Evolutionary conservation across 2,888 invertebrate species (phyloP), one percentile per base, ranked within the genome.

Genomic region (Eulithis prunata): DNA sequence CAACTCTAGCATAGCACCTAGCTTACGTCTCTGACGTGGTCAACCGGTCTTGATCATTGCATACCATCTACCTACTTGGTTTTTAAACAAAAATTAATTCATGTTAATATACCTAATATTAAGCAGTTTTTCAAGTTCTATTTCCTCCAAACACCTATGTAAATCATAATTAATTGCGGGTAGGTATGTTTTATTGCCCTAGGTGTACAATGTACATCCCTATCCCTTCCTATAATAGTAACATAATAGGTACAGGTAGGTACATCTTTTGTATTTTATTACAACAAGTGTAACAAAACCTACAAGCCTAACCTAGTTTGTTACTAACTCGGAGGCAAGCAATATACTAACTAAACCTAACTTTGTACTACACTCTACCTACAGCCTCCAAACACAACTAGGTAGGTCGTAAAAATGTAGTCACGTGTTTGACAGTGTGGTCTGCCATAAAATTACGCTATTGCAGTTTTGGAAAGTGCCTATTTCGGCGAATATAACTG

Each of bases 31-130:
- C 47, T 65, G 60, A 56, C 60, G 60, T 65, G 38, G 45, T 60
- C 46, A 65, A 65, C 65, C 56, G 57, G 65, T 65, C 38, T 57
- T 41, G 11, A 12, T 61, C 57, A 57, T 57, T 3, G 8, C 38
- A 7, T 38, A 38, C 38, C 38, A 7, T 1, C 6, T 7, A 10
- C 10, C 41, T 41, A n/a, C 12, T 57, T 52, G 32, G 28, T 51
- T 56, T 38, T 21, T 12, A 38, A n/a, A 12, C 46, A 21, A n/a
- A 53, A 49, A 55, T 61, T 21, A 49, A 49, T 49, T 21, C 3
- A 49, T 47, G 38, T 21, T 21, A 21, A n/a, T n/a, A n/a, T n/a
- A n/a, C n/a, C n/a, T 21, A 21, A 21, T 21, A 21, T 8, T 41
- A 55, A 28, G 61, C 54, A 43, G 55, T 56, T 62, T 60, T 56